Evolutionary conservation across 2,113 vertebrate genomes (phyloP).

Genomic region (Thunnus maccoyii): DNA sequence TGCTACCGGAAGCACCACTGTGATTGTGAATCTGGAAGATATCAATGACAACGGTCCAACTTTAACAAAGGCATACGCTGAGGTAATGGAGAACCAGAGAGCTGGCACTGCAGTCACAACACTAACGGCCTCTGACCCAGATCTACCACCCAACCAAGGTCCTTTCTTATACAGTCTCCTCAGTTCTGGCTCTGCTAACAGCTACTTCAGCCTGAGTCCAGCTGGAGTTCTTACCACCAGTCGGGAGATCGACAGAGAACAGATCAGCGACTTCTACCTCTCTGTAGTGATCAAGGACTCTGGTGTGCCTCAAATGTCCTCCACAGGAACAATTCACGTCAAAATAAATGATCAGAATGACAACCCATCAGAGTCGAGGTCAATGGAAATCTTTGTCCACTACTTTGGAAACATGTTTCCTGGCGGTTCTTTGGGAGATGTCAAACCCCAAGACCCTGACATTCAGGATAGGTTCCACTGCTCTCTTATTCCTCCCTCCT

Average conservation of each 20-base stretch:
- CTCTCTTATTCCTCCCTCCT: constrained; percentile 90
- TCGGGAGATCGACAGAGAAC: constrained; percentile 95
- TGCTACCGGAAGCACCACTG: constrained; percentile 91
- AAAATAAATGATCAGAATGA: constrained; percentile 95
- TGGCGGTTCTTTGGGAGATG: constrained; percentile 92
- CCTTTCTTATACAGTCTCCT: constrained; percentile 93
- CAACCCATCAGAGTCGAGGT: constrained; percentile 94
- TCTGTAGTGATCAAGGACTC: constrained; percentile 93
- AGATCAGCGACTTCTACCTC: constrained; percentile 94
- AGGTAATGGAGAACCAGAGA: constrained; percentile 94
- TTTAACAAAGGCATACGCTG: constrained; percentile 86
- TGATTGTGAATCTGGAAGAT: constrained; percentile 95
- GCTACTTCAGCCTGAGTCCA: constrained; percentile 92
- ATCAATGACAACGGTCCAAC: constrained; percentile 97
- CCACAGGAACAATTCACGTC: constrained; percentile 94
- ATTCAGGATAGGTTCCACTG: constrained; percentile 94
- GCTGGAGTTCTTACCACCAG: constrained; percentile 91
- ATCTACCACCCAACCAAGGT: constrained; percentile 96
- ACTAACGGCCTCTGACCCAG: constrained; percentile 90
- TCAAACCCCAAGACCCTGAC: constrained; percentile 95
- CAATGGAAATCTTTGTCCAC: constrained; percentile 93
- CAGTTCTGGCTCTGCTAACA: constrained; percentile 89
- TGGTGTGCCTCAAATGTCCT: constrained; percentile 96
- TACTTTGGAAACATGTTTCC: constrained; percentile 95
- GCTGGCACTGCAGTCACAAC: constrained; percentile 90